Percentiles rank a stretch among this genome's conserved stretches.
Conservation (phyloP, 2,113 vertebrate genomes). For the Siniperca chuatsi region DNA sequence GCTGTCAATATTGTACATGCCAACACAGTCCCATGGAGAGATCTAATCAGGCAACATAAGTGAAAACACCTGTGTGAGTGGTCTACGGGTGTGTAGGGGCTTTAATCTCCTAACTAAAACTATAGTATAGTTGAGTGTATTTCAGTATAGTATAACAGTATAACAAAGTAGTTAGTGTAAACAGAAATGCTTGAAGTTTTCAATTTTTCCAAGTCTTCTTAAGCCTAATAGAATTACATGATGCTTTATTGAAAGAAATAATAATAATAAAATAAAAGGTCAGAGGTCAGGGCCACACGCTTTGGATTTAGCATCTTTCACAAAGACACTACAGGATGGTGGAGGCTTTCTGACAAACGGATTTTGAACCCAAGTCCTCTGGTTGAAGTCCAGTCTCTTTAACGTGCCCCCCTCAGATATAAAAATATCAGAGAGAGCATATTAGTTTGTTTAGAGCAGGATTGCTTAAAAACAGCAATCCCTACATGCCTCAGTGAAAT, state of each 20-base stretch:
- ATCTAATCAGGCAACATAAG: background rate
- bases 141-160: background rate
- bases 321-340: background rate
- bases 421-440: background rate
- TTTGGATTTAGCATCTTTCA: background rate
- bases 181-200: background rate
- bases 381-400: background rate
- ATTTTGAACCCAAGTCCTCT: background rate
- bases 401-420: no score
- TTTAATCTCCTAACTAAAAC: background rate
- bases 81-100: background rate
- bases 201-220: no score
- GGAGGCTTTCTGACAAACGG: background rate
- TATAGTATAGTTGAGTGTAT: background rate
- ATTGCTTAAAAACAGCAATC: background rate
- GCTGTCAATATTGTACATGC: background rate
- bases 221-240: background rate
- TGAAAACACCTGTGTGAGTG: conserved; percentile 2
- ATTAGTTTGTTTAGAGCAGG: background rate
- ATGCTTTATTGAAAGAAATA: background rate
- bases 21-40: background rate
- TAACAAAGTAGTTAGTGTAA: background rate
- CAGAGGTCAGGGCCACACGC: background rate
- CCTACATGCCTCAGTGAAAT: background rate
- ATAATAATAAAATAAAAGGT: background rate